A percentile compares a stretch with the other conserved stretches of the same genome.
phyloP scores from a whole-genome alignment of 2,113 vertebrate species.

The Hypomesus transpacificus region DNA sequence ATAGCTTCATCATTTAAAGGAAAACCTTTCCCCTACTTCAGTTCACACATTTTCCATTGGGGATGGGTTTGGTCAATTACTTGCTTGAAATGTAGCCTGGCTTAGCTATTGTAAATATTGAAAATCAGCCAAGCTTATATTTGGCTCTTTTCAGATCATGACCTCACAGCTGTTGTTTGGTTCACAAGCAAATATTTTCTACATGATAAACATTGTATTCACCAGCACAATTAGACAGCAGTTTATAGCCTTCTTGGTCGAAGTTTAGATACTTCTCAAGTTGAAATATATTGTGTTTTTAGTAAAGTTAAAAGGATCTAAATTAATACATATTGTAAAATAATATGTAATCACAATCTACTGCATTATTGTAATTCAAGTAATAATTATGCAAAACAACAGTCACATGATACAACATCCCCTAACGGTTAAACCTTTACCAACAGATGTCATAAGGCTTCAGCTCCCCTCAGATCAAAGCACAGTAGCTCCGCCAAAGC shows the following conservation, averaged over 20 bases:
- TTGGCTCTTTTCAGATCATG: constrained; percentile 6
- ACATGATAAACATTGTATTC: not conserved
- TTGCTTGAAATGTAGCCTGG: constrained; percentile 16
- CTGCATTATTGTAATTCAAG: not conserved
- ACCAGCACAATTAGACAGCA: not conserved
- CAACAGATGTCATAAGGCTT: no score
- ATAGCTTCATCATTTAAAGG: constrained; percentile 23
- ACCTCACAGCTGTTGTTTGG: constrained; percentile 36
- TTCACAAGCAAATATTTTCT: not conserved
- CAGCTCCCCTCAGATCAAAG: no score
- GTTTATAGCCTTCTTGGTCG: not conserved
- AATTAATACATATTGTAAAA: no score
- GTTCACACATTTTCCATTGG: constrained; percentile 31
- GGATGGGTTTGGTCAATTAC: constrained; percentile 24
- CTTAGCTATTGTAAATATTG: constrained; percentile 30
- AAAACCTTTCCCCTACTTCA: constrained; percentile 66
- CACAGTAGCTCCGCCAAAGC: not conserved
- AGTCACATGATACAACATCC: no score
- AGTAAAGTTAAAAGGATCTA: no score
- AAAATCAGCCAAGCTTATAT: constrained; percentile 25
- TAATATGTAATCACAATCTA: not conserved
- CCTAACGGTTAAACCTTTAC: no score
- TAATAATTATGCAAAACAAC: not conserved
- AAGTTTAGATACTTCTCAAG: no score
- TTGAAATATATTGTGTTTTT: no score